Evolutionary conservation across 2,113 vertebrate species (phyloP).

Genomic region (Fulmarus glacialis): DNA sequence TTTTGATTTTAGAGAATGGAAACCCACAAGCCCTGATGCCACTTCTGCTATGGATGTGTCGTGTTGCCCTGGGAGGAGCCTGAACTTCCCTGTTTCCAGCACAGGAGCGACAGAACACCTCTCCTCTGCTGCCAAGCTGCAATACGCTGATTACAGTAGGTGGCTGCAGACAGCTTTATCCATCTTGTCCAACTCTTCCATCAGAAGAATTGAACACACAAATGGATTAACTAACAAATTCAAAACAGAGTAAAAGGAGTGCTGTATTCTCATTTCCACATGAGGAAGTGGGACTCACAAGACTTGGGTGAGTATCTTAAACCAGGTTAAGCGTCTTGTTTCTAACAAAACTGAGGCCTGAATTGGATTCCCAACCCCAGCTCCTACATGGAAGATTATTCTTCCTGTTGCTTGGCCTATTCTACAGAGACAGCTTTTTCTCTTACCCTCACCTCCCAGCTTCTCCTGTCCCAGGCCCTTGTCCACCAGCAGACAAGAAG

Average conservation of each 20-base stretch:
- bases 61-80: accelerated
- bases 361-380: not conserved
- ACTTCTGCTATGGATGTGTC: not conserved
- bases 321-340: not conserved
- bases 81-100: not conserved
- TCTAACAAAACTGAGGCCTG: not conserved
- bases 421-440: not conserved
- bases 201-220: not conserved
- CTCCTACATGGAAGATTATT: not conserved
- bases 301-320: not conserved
- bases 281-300: not conserved
- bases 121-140: not conserved
- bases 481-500: not conserved
- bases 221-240: not conserved
- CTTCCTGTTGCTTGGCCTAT: not conserved
- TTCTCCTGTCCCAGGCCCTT: not conserved
- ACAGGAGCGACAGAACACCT: not conserved
- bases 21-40: not conserved
- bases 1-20: not conserved
- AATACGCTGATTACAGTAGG: not conserved
- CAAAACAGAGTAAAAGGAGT: not conserved
- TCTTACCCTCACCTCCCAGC: not conserved
- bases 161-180: not conserved
- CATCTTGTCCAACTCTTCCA: not conserved
- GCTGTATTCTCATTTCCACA: not conserved